Base-by-base conservation (phyloP, 2,113 vertebrate species). In the Tringa solitaria region DNA sequence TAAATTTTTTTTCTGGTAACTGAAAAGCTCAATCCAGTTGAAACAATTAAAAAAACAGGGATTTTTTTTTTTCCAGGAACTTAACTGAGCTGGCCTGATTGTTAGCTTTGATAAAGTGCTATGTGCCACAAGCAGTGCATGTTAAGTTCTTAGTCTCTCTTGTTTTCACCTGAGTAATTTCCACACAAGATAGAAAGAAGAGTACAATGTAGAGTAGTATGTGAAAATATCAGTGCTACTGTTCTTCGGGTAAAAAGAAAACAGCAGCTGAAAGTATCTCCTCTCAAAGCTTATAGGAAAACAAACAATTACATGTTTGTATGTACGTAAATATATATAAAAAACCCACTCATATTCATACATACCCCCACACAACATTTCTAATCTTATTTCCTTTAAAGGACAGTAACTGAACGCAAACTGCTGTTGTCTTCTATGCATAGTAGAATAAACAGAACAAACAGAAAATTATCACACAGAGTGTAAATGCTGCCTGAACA, bases 71-170 rank as follows among this genome's bases (percentile, higher is more conserved):
- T 90, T 78, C 14, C 8, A 28, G 84, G 20, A 60, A 35, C 50
- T 75, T 85, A 48, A 80, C 69, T 83, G 59, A 94, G 43, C 60
- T 92, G 54, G n/a, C 50, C 85, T 91, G 79, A 91, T 77, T 45
- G 82, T 80, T 87, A 63, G 12, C 9, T 75, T 13, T 74, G 46
- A 30, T 41, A 59, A 78, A 89, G 43, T 54, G 30, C 14, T 90
- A 54, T 10, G 10, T 23, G 12, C 37, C 75, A 77, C 22, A 70
- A 85, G 35, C 33, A 80, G 20, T 17, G 8, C n/a, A 18, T 26
- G 9, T 72, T 79, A 76, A 95, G 82, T 39, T 32, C 7, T 56
- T 91, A 28, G 3, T 23, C 43, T 41, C 61, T 41, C 26, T 35
- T 60, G 16, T 8, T 68, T 91, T 81, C 17, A 64, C 27, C n/a